A percentile compares a stretch with the other conserved stretches of the same genome.
These are phyloP conservation scores for Sardinella longiceps DNA, from an alignment of 2,797 vertebrate species.

Conservation along the genomic window DNA sequence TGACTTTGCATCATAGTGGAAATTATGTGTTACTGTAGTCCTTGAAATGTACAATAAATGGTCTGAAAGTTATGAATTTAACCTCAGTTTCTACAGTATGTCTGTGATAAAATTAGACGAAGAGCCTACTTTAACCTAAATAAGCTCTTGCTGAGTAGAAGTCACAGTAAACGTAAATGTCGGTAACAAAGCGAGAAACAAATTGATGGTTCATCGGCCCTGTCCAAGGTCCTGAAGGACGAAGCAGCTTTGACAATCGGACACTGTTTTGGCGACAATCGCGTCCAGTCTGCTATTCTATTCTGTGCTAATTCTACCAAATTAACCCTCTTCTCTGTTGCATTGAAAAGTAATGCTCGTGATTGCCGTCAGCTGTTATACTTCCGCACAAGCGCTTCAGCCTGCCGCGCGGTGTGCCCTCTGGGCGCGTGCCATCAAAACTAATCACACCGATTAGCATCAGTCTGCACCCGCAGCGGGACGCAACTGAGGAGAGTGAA, in stretches of 20 bases:
- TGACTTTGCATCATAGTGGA: background rate
- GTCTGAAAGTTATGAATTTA: too few species aligned
- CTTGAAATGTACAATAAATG: too few species aligned
- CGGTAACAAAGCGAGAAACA: too few species aligned
- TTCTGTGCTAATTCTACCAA: background rate
- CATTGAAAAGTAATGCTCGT: constrained; percentile 46
- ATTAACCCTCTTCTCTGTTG: background rate
- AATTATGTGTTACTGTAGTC: too few species aligned
- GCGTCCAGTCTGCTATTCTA: background rate
- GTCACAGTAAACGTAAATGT: too few species aligned
- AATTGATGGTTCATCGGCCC: background rate
- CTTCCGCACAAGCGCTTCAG: constrained; percentile 86
- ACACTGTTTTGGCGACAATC: background rate
- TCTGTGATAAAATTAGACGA: too few species aligned
- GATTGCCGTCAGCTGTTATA: constrained; percentile 86
- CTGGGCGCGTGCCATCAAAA: constrained; percentile 90
- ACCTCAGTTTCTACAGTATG: too few species aligned
- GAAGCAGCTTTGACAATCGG: too few species aligned
- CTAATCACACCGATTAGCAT: constrained; percentile 95
- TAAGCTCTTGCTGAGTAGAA: too few species aligned
- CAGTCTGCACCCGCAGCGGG: constrained; percentile 85
- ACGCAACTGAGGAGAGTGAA: constrained; percentile 80
- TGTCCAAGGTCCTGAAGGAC: background rate
- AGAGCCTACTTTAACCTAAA: too few species aligned
- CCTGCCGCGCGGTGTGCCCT: constrained; percentile 86